A percentile compares a stretch with the other conserved stretches of the same genome.
phyloP scores from a whole-genome alignment of 2,797 vertebrate genomes.

The Notolabrus celidotus region DNA sequence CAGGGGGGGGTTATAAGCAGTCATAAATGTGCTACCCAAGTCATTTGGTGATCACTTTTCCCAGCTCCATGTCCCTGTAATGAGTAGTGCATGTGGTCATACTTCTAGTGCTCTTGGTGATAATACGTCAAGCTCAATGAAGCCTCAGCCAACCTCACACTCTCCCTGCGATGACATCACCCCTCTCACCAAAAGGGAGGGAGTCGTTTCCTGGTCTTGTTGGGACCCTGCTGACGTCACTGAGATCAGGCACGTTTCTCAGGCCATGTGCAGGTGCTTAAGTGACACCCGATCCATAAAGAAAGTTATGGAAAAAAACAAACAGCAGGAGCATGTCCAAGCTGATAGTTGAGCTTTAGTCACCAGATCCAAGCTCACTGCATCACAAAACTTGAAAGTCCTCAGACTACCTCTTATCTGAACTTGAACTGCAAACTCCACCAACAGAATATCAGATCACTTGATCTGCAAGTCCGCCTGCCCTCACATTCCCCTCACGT shows the following conservation, averaged over 20 bases:
- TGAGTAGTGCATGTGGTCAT: slow-evolving; percentile 59
- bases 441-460: slow-evolving; percentile 22
- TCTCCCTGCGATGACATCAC: slow-evolving; percentile 79
- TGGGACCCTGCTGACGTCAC: slow-evolving; percentile 62
- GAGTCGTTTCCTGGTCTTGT: slow-evolving; percentile 63
- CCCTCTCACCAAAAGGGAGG: slow-evolving; percentile 56
- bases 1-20: slow-evolving; percentile 22
- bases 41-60: slow-evolving; percentile 39
- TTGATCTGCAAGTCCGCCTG: slow-evolving; percentile 34
- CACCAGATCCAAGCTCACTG: slow-evolving; percentile 2
- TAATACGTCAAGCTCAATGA: slow-evolving; percentile 67
- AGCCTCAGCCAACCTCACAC: slow-evolving; percentile 65
- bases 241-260: slow-evolving; percentile 52
- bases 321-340: slow-evolving; percentile 9
- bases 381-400: slow-evolving; percentile 23
- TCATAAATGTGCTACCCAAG: slow-evolving; percentile 42
- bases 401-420: slow-evolving; percentile 14
- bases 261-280: slow-evolving; percentile 58
- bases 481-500: slow-evolving; percentile 71
- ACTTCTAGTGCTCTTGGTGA: slow-evolving; percentile 49
- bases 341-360: slow-evolving; percentile 9
- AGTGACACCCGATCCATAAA: slow-evolving; percentile 20
- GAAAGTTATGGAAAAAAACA: slow-evolving; percentile 37
- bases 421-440: slow-evolving; percentile 41
- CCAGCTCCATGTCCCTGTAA: slow-evolving; percentile 40